Percentiles rank a stretch among this genome's conserved stretches.
Evolutionary conservation across 2,888 invertebrate species (phyloP).

Genomic region (Aphodius sticticus): DNA sequence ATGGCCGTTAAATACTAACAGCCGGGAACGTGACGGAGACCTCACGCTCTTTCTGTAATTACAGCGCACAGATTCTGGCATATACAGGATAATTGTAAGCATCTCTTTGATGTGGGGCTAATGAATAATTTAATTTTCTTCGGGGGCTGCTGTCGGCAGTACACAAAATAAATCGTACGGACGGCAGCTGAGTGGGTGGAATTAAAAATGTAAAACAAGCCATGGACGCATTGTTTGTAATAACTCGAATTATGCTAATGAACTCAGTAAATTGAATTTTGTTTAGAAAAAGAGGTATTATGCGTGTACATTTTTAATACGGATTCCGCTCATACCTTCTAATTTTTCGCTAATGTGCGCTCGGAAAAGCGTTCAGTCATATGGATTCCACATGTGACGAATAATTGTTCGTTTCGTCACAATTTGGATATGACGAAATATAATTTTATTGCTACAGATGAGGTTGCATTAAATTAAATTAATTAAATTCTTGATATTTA

Average conservation of each 20-base stretch:
- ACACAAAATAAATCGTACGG: not conserved
- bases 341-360: too few relatives aligned
- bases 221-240: not conserved
- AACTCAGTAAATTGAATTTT: not conserved
- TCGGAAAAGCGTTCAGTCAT: too few relatives aligned
- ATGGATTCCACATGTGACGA: too few relatives aligned
- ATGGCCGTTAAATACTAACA: not conserved
- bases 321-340: too few relatives aligned
- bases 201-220: constrained; percentile 4
- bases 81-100: constrained; percentile 29
- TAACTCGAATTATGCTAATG: not conserved
- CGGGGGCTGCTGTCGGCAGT: not conserved
- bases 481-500: too few relatives aligned
- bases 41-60: not conserved
- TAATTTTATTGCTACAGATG: too few relatives aligned
- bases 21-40: not conserved
- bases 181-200: not conserved
- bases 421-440: too few relatives aligned
- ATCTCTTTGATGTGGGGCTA: constrained; percentile 34
- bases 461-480: too few relatives aligned
- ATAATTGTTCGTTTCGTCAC: too few relatives aligned
- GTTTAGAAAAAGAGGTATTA: not conserved
- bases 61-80: not conserved
- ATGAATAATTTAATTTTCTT: constrained; percentile 33
- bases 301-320: not conserved